These are phyloP conservation scores for Cinara cedri DNA, from an alignment of 2,888 invertebrate species.

Conservation along the genomic window DNA sequence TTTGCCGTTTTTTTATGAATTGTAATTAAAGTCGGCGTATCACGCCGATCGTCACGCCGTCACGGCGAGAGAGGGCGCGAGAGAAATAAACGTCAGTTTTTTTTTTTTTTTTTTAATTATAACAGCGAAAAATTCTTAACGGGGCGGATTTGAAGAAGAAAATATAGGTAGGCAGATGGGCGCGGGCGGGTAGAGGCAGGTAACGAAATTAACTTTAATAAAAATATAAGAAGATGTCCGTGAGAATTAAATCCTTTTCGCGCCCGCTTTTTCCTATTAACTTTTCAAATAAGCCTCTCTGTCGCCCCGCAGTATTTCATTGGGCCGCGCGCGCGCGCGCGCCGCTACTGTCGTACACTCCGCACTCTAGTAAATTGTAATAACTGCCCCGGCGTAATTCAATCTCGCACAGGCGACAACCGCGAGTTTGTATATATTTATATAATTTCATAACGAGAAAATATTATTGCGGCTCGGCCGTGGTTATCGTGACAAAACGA, in stretches of 20 bases:
- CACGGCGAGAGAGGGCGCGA: too few relatives aligned
- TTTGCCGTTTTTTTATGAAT: too few relatives aligned
- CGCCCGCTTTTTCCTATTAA: constrained; percentile 51
- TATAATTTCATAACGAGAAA: constrained; percentile 34
- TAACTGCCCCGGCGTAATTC: constrained; percentile 17
- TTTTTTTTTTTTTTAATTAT: constrained; percentile 39
- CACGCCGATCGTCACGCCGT: too few relatives aligned
- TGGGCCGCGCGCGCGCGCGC: background rate
- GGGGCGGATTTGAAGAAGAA: constrained; percentile 49
- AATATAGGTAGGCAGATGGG: too few relatives aligned
- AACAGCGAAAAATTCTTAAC: constrained; percentile 26
- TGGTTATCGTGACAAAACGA: constrained; percentile 40
- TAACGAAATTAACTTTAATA: constrained; percentile 52
- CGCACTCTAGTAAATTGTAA: too few relatives aligned
- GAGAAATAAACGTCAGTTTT: too few relatives aligned
- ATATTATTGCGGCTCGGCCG: constrained; percentile 32
- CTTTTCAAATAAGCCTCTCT: constrained; percentile 50
- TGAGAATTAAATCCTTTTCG: constrained; percentile 46
- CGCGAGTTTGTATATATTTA: background rate
- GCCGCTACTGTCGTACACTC: background rate
- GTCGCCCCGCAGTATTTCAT: constrained; percentile 48
- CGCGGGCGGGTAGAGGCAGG: too few relatives aligned
- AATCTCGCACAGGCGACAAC: constrained; percentile 22
- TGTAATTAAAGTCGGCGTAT: background rate
- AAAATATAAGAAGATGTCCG: constrained; percentile 42